phyloP scores from a whole-genome alignment of 2,113 vertebrate genomes.

The Mesocricetus auratus region DNA sequence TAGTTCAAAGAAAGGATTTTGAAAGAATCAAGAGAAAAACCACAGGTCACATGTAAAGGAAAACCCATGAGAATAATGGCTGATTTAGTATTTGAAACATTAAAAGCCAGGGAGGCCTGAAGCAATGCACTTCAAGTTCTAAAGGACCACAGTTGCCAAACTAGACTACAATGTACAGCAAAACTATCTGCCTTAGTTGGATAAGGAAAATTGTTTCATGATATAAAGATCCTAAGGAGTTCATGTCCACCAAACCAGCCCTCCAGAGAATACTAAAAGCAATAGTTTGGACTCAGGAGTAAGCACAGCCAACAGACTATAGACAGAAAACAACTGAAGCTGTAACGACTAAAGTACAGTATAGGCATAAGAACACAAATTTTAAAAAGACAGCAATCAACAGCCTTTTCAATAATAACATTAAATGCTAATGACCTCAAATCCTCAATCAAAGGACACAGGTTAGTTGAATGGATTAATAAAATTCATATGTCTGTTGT shows the following conservation, averaged over 20 bases:
- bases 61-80: background rate
- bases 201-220: background rate
- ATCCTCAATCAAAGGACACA: background rate
- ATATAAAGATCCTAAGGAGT: background rate
- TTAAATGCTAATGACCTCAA: background rate
- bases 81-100: background rate
- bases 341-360: too few species aligned
- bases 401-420: background rate
- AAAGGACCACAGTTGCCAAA: background rate
- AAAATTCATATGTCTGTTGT: background rate
- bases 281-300: background rate
- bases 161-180: background rate
- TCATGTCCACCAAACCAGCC: background rate
- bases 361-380: background rate
- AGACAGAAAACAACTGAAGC: background rate
- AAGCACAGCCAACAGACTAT: background rate
- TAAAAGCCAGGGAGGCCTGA: background rate
- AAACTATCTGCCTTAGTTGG: background rate
- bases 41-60: background rate
- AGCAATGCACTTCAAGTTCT: background rate
- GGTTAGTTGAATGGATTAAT: background rate
- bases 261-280: background rate
- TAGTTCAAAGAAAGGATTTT: background rate
- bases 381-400: background rate
- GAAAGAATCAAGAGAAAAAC: background rate